phyloP scores from a whole-genome alignment of 2,797 vertebrate genomes.

The Streptopelia turtur region DNA sequence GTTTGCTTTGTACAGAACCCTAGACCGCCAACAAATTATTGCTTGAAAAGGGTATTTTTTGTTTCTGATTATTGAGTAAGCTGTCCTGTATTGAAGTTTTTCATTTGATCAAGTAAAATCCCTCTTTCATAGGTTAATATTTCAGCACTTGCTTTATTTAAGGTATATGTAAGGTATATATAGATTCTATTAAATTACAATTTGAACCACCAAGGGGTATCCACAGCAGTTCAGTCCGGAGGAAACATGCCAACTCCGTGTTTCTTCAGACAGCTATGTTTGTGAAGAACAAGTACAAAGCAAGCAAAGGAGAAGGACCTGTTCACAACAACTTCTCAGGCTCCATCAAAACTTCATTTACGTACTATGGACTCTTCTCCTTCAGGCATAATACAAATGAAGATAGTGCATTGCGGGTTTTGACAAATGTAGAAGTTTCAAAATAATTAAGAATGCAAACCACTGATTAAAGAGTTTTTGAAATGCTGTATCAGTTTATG shows the following conservation, averaged over 20 bases:
- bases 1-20: neutral
- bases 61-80: neutral
- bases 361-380: neutral
- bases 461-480: slow-evolving; percentile 56
- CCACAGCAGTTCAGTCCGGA: neutral
- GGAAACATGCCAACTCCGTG: neutral
- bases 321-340: neutral
- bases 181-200: neutral
- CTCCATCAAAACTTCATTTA: neutral
- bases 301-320: neutral
- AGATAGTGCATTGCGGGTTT: neutral
- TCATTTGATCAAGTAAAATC: neutral
- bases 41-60: neutral
- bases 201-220: neutral
- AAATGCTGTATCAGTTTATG: slow-evolving; percentile 46
- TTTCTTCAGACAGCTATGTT: neutral
- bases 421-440: slow-evolving; percentile 50
- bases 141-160: neutral
- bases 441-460: slow-evolving; percentile 67
- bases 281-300: neutral
- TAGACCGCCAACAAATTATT: neutral
- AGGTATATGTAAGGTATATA: neutral
- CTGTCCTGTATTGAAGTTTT: neutral
- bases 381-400: neutral
- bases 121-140: neutral